Evolutionary conservation across 1,140 invertebrate genomes (phyloP), one percentile per base, ranked within the genome.

Genomic region (Neodiprion fabricii): DNA sequence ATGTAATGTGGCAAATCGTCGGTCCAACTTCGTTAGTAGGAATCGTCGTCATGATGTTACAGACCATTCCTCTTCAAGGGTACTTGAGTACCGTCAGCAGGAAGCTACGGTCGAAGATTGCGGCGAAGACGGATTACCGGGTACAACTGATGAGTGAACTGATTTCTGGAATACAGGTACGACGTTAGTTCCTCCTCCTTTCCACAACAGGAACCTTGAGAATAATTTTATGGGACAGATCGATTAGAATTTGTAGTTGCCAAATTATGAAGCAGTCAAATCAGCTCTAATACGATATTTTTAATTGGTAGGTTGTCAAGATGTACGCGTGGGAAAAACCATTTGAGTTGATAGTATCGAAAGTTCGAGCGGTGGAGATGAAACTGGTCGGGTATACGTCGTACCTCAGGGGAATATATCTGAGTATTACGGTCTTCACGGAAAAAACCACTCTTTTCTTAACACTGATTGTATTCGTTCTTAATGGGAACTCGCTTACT

Each of bases 101-200:
- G 4, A 87, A 85, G 61, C 78, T 93, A 1, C 86, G 94, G 10
- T 77, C 86, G 10, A 83, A 87, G 78, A 92, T 92, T 2, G 92
- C 94, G 0, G 76, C 79, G 23, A 77, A 91, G 7, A 95, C 94
- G 0, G 95, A 96, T 84, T 90, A 91, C 65, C 85, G 95, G 72
- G 92, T 96, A 10, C 91, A 93, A 66, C 83, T 95, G 17, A 96
- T 96, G 94, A 95, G 92, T 79, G 95, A 96, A 87, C 90, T 96
- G 17, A 90, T 96, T 28, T 84, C 89, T 72, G 92, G 92, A 66
- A 93, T 93, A 76, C 90, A 93, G 85, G 92, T 96, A 72, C 88
- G 48, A 48, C 91, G 69, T 91, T 91, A 81, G 90, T 61, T 61
- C 1, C 28, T 91, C 89, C 89, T 87, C 74, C 79, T 85, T 5